Conservation (phyloP, 2,113 vertebrate genomes). For the Python bivittatus region DNA sequence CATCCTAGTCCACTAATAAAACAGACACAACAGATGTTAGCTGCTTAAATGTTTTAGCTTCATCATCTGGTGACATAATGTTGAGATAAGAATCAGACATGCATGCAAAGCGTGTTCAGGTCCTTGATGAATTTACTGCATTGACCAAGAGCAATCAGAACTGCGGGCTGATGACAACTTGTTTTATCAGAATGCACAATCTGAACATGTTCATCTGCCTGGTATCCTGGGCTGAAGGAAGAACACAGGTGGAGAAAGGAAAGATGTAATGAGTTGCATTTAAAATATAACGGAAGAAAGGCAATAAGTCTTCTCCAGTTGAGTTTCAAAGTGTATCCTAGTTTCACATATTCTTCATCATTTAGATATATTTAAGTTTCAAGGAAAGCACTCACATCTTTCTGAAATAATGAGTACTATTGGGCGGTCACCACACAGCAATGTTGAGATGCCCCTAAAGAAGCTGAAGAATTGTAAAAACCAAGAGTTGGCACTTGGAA, state of each 20-base stretch:
- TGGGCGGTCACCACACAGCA: not conserved
- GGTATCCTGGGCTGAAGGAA: not conserved
- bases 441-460: not conserved
- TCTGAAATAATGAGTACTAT: not conserved
- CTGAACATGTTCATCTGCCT: not conserved
- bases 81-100: slow-evolving; percentile 58
- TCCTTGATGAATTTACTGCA: slow-evolving; percentile 6
- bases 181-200: slow-evolving; percentile 1
- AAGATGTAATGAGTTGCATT: not conserved
- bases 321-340: not conserved
- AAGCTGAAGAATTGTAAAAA: not conserved
- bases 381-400: not conserved
- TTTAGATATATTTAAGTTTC: not conserved
- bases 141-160: slow-evolving; percentile 3
- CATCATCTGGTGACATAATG: slow-evolving; percentile 61
- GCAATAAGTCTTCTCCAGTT: not conserved
- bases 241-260: not conserved
- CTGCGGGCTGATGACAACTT: not conserved
- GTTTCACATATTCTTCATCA: not conserved
- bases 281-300: not conserved
- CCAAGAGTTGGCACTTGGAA: too few species aligned
- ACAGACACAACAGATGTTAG: slow-evolving; percentile 64
- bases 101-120: slow-evolving; percentile 36
- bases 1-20: slow-evolving; percentile 52
- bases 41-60: slow-evolving; percentile 62